A percentile compares a stretch with the other conserved stretches of the same genome.
phyloP scores from a whole-genome alignment of 2,113 vertebrate species.

The Centrocercus urophasianus region DNA sequence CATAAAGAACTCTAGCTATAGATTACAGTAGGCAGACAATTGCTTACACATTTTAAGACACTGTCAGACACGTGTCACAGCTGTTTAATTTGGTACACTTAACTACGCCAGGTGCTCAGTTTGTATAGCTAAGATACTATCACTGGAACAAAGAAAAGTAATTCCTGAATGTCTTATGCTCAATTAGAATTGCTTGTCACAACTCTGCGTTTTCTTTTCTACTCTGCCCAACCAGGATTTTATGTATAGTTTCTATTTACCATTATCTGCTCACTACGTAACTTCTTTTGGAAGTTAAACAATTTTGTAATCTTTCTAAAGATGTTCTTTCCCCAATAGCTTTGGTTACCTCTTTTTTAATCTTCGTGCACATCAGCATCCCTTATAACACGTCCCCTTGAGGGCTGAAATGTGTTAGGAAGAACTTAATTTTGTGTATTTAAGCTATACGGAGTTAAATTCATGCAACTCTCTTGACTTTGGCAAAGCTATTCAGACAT shows the following conservation, averaged over 20 bases:
- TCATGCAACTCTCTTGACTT: not conserved
- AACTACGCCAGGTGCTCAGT: not conserved
- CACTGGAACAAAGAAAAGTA: not conserved
- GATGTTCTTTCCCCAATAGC: not conserved
- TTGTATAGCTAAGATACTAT: not conserved
- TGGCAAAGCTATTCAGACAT: not conserved
- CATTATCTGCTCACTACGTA: not conserved
- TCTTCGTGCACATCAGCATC: not conserved
- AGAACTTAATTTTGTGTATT: not conserved
- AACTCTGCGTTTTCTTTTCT: not conserved
- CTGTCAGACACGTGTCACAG: not conserved
- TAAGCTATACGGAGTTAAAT: not conserved
- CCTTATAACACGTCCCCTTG: not conserved
- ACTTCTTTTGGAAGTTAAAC: not conserved
- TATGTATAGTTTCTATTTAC: not conserved
- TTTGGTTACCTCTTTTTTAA: not conserved
- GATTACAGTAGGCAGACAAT: not conserved
- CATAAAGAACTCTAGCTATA: not conserved
- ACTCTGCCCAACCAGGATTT: not conserved
- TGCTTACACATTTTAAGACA: not conserved
- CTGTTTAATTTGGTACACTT: not conserved
- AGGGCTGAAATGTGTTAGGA: rapidly evolving
- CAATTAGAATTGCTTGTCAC: not conserved
- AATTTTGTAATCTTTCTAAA: not conserved
- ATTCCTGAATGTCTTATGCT: not conserved